phyloP scores from a whole-genome alignment of 2,797 vertebrate species.

The Helarctos malayanus region DNA sequence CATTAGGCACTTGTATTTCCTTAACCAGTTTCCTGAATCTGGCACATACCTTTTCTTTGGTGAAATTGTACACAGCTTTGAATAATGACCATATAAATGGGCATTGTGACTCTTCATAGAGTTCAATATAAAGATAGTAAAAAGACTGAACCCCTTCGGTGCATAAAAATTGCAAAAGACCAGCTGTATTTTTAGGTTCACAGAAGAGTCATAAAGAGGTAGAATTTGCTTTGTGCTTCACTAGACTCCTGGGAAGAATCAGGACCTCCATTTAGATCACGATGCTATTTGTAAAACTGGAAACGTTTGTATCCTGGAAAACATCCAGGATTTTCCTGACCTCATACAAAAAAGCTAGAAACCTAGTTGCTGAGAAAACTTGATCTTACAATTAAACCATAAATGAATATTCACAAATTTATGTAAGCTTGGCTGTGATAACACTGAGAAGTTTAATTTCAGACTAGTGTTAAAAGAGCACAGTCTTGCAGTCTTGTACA shows the following conservation, averaged over 20 bases:
- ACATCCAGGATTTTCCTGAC: background rate
- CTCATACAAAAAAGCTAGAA: background rate
- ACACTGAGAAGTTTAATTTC: background rate
- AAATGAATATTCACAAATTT: slow-evolving; percentile 16
- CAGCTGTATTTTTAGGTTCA: slow-evolving; percentile 46
- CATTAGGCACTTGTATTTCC: background rate
- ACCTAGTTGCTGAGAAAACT: background rate
- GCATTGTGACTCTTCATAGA: slow-evolving; percentile 25
- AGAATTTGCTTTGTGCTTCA: slow-evolving; percentile 46
- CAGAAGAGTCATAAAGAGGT: slow-evolving; percentile 27
- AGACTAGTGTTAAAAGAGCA: background rate
- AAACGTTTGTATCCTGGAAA: background rate
- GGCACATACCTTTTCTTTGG: background rate
- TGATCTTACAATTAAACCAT: background rate
- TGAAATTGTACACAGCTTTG: slow-evolving; percentile 12
- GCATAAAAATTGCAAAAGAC: background rate
- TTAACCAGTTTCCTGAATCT: background rate
- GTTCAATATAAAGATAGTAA: slow-evolving; percentile 52
- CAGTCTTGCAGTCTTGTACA: background rate
- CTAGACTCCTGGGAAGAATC: slow-evolving; percentile 23
- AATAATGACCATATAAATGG: background rate
- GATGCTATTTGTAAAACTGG: slow-evolving; percentile 32
- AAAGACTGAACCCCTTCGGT: background rate
- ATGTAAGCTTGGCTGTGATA: background rate
- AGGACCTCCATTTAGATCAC: background rate